Base-by-base conservation (phyloP, 2,113 vertebrate species). In the Aspidoscelis tigris region DNA sequence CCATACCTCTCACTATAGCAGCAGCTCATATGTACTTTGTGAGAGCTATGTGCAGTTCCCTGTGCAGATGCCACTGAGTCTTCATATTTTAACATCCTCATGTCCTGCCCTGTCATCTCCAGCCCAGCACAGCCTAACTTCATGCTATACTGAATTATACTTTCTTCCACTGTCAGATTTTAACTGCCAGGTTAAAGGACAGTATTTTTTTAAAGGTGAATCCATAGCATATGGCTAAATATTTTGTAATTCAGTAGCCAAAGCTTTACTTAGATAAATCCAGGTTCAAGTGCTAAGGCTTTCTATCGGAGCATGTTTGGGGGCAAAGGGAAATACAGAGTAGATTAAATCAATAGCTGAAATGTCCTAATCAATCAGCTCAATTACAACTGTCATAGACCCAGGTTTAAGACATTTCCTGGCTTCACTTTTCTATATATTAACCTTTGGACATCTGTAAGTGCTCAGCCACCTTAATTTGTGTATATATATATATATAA, bases 341-440 rank as follows among this genome's bases (percentile, higher is more conserved):
- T 92, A 95, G 93, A 95, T 96, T 94, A 95, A 96, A 97, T 96
- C 96, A 96, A 96, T 96, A 96, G 92, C 87, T 89, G 83, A 96
- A 93, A 95, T 94, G 88, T 94, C 92, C 87, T 95, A 95, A 96
- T 97, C 95, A 96, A 96, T 96, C 96, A 95, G 93, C 89, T 96
- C 93, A 95, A 94, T 95, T 95, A 94, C 93, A 82, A 92, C 89
- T 94, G 91, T 92, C 94, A 95, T 88, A 93, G 88, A 95, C 87
- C 89, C 74, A 86, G 91, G 86, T 81, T 94, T 94, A 90, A 93
- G 89, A 86, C 93, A 89, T 91, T 90, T 88, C 81, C 86, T 93
- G 85, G 93, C 87, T 94, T 78, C 88, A 88, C 85, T 91, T 76
- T 91, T 92, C 91, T 89, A 92, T 90, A 91, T 84, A 92, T 93